Evolutionary conservation across 2,797 vertebrate genomes (phyloP), one percentile per base, ranked within the genome.

Genomic region (Muscicapa comitata): DNA sequence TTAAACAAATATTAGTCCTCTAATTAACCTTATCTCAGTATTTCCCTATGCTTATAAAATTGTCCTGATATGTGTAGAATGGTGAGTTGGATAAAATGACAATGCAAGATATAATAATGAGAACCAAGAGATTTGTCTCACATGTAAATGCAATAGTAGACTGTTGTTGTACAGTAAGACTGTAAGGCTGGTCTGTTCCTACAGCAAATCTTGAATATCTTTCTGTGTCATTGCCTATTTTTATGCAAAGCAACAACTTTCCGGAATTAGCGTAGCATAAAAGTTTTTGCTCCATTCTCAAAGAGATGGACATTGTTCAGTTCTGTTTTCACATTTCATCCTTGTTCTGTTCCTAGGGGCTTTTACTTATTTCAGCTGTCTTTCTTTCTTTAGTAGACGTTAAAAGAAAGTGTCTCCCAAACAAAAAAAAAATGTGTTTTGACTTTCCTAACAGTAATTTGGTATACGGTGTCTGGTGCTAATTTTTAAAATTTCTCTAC

Each of bases 201-300:
- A 31, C 13, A 14, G 6, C 14, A 63, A 21, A 77, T n/a, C 14
- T 38, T 33, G 23, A 47, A 29, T 18, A 26, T 11, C 3, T 24
- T 82, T 72, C 21, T 63, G 2, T 42, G 13, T 77, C 9, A 42
- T 29, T 83, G 20, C 6, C 54, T 24, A 15, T 38, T 91, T 86
- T 63, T 29, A 45, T 57, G 13, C 24, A 80, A 55, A 77, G 6
- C 25, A 51, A 11, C 26, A 59, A 1, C 14, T 67, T 80, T 86
- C 63, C 70, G 21, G 26, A 61, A 37, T 1, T 42, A 20, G 4
- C 1, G 1, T 10, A 35, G 3, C 24, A 23, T 6, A 25, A 10
- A 42, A 35, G 26, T 5, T 68, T 59, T 35, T 71, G 9, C 5
- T 35, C 11, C 8, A 6, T 88, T 9, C 13, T 66, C 29, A 43